Base-by-base conservation (phyloP, 1,140 invertebrate species). In the Ganaspis sp. region DNA sequence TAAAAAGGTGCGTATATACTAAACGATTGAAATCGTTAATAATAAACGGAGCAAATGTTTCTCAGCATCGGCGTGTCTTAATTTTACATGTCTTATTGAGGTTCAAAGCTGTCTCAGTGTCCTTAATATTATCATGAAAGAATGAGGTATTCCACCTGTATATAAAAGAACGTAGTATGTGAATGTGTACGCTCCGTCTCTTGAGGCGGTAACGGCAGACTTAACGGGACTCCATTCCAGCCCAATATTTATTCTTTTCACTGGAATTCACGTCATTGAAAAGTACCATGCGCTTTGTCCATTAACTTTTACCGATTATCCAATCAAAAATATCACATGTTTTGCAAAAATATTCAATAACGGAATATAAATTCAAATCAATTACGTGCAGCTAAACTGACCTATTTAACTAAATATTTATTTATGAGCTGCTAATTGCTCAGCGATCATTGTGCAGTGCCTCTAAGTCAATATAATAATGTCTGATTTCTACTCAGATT, bases 151-250 rank as follows among this genome's bases (percentile, higher is more conserved):
- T 45, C n/a, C 42, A 45, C 42, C 42, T 45, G 42, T 45, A 45
- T 40, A 3, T 45, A 45, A 45, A 45, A 76, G 80, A 76, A 76
- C 72, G 73, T 4, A 45, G 73, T 77, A 74, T 75, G 70, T 82
- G 72, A 53, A 80, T 71, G 77, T 74, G 74, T 79, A 76, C 77
- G 79, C 72, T 80, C 84, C 69, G 58, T 87, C 83, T 85, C 88
- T 90, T 83, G 83, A 90, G 88, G 89, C 89, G 87, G 87, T 90
- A 90, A 91, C 89, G 89, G 90, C 88, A 90, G 88, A 87, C 78
- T 79, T 91, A 91, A 90, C 90, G 90, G 90, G 87, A 90, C 83
- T 72, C 83, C 85, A 86, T 88, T 87, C 84, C 83, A 86, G 84
- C 85, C 88, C 85, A 90, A 90, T 90, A 88, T 90, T 90, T 87